A percentile compares a stretch with the other conserved stretches of the same genome.
Evolutionary conservation across 2,797 vertebrate genomes (phyloP).

Genomic region (Typhlichthys subterraneus): DNA sequence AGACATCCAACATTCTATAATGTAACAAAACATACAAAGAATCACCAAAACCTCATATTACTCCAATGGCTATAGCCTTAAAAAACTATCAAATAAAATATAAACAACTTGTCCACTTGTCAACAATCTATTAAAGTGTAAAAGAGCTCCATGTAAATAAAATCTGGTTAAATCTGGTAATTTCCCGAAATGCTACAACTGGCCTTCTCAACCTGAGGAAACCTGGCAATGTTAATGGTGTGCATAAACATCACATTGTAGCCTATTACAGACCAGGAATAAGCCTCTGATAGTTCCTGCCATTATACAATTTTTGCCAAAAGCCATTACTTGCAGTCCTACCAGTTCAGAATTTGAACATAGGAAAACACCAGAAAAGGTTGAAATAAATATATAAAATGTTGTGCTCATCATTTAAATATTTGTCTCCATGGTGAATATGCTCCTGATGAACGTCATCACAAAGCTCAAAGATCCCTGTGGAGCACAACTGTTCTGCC

Average conservation of each 20-base stretch:
- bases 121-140: too few species aligned
- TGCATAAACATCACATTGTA: neutral
- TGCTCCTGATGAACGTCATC: slow-evolving; percentile 47
- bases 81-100: neutral
- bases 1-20: slow-evolving; percentile 9
- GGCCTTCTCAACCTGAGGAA: too few species aligned
- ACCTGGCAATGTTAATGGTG: neutral
- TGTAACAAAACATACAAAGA: slow-evolving; percentile 1
- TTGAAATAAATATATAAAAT: slow-evolving; percentile 54
- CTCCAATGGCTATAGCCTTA: neutral
- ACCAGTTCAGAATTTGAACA: slow-evolving; percentile 30
- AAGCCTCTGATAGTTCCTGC: slow-evolving; percentile 11
- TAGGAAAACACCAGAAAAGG: slow-evolving; percentile 12
- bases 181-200: too few species aligned
- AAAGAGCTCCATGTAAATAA: neutral
- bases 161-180: too few species aligned
- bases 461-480: slow-evolving; percentile 44
- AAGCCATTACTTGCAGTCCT: slow-evolving; percentile 16
- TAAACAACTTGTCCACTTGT: neutral
- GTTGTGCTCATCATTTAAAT: slow-evolving; percentile 44
- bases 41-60: neutral
- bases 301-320: slow-evolving; percentile 11
- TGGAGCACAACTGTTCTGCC: slow-evolving; percentile 51
- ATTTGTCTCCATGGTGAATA: slow-evolving; percentile 42
- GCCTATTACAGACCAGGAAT: slow-evolving; percentile 12